Evolutionary conservation across 2,113 vertebrate genomes (phyloP), one percentile per base, ranked within the genome.

Genomic region (Diphyllodes magnificus): DNA sequence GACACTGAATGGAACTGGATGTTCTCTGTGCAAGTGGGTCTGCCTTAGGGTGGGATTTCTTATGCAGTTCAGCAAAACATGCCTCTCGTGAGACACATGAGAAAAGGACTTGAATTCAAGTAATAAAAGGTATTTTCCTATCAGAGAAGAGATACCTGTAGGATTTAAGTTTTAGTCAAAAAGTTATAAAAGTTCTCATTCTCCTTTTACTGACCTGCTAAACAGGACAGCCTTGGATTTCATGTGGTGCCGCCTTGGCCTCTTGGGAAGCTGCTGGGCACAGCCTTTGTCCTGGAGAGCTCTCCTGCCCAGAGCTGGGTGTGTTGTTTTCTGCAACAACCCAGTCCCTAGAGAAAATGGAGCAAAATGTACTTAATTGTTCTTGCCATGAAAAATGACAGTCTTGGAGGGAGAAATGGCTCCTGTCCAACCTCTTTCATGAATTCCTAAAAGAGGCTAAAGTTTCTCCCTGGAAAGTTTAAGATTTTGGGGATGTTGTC

Each of bases 231-330:
- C 21, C 15, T 37, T 28, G 35, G 39, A 31, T 81, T 82, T 81
- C 51, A 40, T 5, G 28, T 0, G 5, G 15, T 45, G 25, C 22
- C 0, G 1, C 39, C 31, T 37, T 17, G 28, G 66, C 33, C 53
- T 47, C 59, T 39, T 8, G 35, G 53, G 83, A 94, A 86, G 42
- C 25, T 87, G 22, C 15, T 84, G 51, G 64, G 73, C 39, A n/a
- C 15, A 31, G 47, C 39, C 35, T 87, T 90, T 82, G 63, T 90
- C 78, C 60, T 54, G 30, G 33, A 66, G 85, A 87, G 28, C 28
- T 89, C 28, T 68, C 39, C 76, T 89, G 87, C 59, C 45, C 81
- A 50, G 53, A 72, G 59, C 45, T 78, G 60, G 37, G 28, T 25
- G 37, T 57, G 33, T 49, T 53, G 37, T 60, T 50, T 76, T 78